Percentiles rank a stretch among this genome's conserved stretches.
phyloP scores from a whole-genome alignment of 2,888 invertebrate species.

The Rhamnusium bicolor region DNA sequence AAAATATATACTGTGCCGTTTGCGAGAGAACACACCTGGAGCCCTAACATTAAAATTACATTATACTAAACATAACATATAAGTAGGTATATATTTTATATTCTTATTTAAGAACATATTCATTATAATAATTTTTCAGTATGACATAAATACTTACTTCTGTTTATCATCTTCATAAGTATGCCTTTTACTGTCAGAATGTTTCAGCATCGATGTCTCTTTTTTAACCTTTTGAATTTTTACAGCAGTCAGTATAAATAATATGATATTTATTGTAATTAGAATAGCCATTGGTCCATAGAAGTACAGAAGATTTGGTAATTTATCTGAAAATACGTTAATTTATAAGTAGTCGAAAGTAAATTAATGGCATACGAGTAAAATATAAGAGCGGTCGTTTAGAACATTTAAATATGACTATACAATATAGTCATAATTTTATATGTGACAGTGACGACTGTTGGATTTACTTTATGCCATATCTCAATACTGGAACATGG shows the following conservation, averaged over 20 bases:
- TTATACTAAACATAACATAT: no score
- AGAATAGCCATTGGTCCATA: constrained; percentile 79
- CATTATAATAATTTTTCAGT: not conserved
- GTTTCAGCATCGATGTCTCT: constrained; percentile 79
- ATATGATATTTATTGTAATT: constrained; percentile 77
- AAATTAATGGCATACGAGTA: not conserved
- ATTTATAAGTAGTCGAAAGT: not conserved
- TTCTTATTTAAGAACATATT: no score
- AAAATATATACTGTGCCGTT: no score
- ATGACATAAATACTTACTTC: constrained; percentile 62
- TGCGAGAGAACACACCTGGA: no score
- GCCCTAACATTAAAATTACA: no score
- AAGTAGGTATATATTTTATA: no score
- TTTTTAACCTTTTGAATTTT: constrained; percentile 79
- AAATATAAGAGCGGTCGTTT: no score
- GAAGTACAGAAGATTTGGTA: constrained; percentile 78
- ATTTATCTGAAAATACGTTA: constrained; percentile 56
- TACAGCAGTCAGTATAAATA: constrained; percentile 80
- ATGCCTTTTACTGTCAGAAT: constrained; percentile 79
- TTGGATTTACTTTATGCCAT: no score
- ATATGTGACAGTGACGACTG: no score
- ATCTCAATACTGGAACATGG: no score
- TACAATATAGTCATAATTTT: no score
- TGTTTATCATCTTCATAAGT: constrained; percentile 71
- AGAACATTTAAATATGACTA: no score